These are phyloP conservation scores for Mesodorylaimus sp. DNA, from an alignment of 2,888 invertebrate species.

Conservation along the genomic window DNA sequence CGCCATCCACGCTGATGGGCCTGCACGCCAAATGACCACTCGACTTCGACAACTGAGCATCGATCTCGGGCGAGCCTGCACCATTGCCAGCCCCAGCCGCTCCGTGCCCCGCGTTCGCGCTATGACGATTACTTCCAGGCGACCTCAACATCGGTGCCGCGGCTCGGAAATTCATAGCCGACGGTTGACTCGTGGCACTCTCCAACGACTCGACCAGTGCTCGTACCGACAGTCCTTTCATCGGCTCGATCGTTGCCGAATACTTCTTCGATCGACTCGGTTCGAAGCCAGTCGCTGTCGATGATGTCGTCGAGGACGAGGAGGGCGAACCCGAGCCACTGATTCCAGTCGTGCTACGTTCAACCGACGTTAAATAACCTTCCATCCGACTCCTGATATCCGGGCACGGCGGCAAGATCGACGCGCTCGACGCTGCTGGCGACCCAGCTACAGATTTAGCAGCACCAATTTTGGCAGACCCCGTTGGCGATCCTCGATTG, in stretches of 20 bases:
- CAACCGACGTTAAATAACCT: constrained; percentile 3
- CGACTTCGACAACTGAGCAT: not conserved
- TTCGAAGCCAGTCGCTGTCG: not conserved
- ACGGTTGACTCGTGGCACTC: constrained; percentile 13
- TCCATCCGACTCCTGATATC: not conserved
- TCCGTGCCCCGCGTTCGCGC: too few species aligned
- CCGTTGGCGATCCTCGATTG: not conserved
- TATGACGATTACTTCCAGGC: not conserved
- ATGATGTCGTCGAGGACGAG: not conserved
- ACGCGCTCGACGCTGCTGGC: not conserved
- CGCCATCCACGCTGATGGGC: not conserved
- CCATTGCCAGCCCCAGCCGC: not conserved
- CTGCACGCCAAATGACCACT: not conserved
- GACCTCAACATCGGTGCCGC: not conserved
- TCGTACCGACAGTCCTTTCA: constrained; percentile 53
- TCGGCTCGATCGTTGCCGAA: too few species aligned
- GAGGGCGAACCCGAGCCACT: not conserved
- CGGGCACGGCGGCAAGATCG: not conserved
- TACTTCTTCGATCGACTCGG: not conserved
- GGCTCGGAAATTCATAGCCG: not conserved
- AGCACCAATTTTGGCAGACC: not conserved
- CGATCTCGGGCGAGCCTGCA: not conserved
- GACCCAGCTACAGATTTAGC: not conserved
- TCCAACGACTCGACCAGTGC: constrained; percentile 77
- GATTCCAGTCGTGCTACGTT: not conserved